Base-by-base conservation (phyloP, 2,888 invertebrate species). In the Oegoconia quadripuncta region DNA sequence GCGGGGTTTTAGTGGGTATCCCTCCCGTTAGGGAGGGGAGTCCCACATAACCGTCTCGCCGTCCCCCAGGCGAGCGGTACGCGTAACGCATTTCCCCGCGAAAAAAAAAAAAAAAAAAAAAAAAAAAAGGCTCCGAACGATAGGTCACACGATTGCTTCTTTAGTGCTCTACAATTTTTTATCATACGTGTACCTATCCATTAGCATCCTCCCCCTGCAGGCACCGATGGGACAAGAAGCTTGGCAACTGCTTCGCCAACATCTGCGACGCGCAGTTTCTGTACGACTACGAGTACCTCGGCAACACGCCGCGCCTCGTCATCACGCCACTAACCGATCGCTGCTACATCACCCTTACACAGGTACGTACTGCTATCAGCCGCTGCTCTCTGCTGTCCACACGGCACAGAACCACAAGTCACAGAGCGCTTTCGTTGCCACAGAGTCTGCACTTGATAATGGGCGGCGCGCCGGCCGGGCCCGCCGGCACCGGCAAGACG, bases 381-480 rank as follows among this genome's bases (percentile, higher is more conserved):
- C 25, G 11, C n/a, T n/a, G n/a, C n/a, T 23, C 23, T 25, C 13
- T 11, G n/a, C 25, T 25, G 7, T n/a, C 7, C 18, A 3, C 18
- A 18, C 18, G 7, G 3, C 7, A 20, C 20, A 20, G 5, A 20
- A 20, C 20, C 7, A 6, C 7, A 20, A 7, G 5, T 20, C 7
- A 4, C 20, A 6, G 5, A 20, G 7, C 7, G 4, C 4, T 7
- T 20, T 20, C 20, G 20, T 7, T 6, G 7, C 11, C 58, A 8
- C 74, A 93, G 91, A 95, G 95, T 29, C 89, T 96, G 23, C 97
- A 97, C 83, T 88, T 98, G 59, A 91, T 96, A 43, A 97, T 98
- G 97, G 97, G 97, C 34, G 97, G 97, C n/a, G 97, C 97, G 1
- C 97, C 98, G 0, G 97, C 97, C 2, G 97, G 97, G 0, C 98